A percentile compares a stretch with the other conserved stretches of the same genome.
These are phyloP conservation scores for Eurytoma californica DNA, from an alignment of 2,888 invertebrate species.

Conservation along the genomic window DNA sequence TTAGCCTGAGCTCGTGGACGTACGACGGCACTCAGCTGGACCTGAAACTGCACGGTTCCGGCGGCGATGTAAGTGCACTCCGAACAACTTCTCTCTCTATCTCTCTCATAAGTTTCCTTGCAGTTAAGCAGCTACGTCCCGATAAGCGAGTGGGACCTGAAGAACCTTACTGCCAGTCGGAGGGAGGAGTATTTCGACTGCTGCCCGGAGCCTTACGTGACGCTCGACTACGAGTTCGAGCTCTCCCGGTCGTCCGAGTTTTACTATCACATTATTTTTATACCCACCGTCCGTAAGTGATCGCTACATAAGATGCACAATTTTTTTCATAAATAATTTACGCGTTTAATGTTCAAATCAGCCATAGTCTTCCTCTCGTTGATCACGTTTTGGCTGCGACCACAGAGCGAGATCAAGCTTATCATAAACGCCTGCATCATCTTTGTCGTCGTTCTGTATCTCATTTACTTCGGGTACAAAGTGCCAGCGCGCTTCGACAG, in stretches of 20 bases:
- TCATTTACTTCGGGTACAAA: slow-evolving; percentile 80
- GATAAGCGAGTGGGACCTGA: slow-evolving; percentile 74
- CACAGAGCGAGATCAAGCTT: slow-evolving; percentile 82
- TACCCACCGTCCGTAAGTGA: slow-evolving; percentile 78
- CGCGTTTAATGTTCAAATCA: slow-evolving; percentile 51
- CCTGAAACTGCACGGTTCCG: slow-evolving; percentile 66
- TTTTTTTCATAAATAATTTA: not conserved
- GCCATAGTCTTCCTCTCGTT: slow-evolving; percentile 80
- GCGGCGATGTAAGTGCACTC: slow-evolving; percentile 55
- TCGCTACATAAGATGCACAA: not conserved
- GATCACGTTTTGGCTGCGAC: slow-evolving; percentile 81
- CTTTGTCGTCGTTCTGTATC: slow-evolving; percentile 79
- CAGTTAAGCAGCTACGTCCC: slow-evolving; percentile 50
- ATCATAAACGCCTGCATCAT: slow-evolving; percentile 79
- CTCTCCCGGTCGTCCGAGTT: slow-evolving; percentile 78
- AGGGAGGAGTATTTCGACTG: slow-evolving; percentile 76
- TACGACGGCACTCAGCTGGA: slow-evolving; percentile 80
- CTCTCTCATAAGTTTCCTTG: slow-evolving; percentile 10
- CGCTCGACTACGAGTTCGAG: slow-evolving; percentile 76
- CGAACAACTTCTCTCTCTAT: not conserved
- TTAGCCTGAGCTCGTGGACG: slow-evolving; percentile 86
- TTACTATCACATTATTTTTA: slow-evolving; percentile 79
- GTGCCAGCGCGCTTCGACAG: slow-evolving; percentile 78
- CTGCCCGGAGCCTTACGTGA: slow-evolving; percentile 78
- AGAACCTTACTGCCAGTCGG: slow-evolving; percentile 72